Conservation (phyloP, 1,140 invertebrate species). For the Drosophila novamexicana region DNA sequence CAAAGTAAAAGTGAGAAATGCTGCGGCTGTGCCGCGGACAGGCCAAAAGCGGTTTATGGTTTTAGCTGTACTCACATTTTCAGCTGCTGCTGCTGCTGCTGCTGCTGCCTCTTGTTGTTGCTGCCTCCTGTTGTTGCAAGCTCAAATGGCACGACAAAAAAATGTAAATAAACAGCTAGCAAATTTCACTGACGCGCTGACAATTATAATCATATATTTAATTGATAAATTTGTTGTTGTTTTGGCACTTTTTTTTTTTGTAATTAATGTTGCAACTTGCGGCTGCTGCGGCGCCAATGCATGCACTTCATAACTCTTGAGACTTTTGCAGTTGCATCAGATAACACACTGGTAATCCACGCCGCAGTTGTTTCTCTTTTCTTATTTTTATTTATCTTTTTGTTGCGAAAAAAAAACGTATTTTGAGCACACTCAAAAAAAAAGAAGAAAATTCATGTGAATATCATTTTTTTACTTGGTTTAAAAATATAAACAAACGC, state of each 20-base stretch:
- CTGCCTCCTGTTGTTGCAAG: constrained; percentile 29
- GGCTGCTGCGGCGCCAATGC: constrained; percentile 41
- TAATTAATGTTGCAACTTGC: constrained; percentile 40
- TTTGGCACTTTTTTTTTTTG: constrained; percentile 1
- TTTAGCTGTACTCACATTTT: constrained; percentile 34
- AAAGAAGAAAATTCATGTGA: constrained; percentile 12
- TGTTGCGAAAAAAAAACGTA: neutral
- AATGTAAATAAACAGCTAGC: constrained; percentile 19
- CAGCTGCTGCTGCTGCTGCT: constrained; percentile 8
- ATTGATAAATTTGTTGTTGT: constrained; percentile 14
- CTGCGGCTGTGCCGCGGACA: constrained; percentile 8
- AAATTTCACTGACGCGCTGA: constrained; percentile 24
- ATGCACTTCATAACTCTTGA: constrained; percentile 36
- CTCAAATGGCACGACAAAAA: constrained; percentile 33
- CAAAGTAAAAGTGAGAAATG: constrained; percentile 33
- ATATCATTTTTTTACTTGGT: constrained; percentile 3
- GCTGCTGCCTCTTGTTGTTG: neutral
- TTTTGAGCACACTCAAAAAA: constrained; percentile 29
- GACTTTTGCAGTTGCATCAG: constrained; percentile 13
- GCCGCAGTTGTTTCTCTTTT: constrained; percentile 40
- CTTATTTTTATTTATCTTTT: neutral
- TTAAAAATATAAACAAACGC: constrained; percentile 10
- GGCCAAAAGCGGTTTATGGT: constrained; percentile 28
- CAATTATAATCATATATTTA: constrained; percentile 6
- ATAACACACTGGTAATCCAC: constrained; percentile 71